Evolutionary conservation across 2,113 vertebrate species (phyloP).

Genomic region (Smithornis capensis): DNA sequence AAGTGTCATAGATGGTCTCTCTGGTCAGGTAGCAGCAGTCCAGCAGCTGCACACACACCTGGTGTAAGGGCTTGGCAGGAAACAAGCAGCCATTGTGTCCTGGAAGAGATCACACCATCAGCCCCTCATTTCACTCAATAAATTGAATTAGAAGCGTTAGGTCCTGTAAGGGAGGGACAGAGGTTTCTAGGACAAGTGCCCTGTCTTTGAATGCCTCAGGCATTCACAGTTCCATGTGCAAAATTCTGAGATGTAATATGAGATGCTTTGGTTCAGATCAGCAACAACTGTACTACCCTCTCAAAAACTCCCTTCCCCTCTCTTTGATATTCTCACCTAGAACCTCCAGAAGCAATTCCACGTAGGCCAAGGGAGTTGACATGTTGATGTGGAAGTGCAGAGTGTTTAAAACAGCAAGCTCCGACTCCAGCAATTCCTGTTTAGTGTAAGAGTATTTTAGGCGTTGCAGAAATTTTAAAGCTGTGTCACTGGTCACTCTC

Average conservation of each 20-base stretch:
- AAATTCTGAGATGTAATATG: fast-evolving
- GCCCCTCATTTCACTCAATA: not conserved
- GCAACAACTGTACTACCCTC: not conserved
- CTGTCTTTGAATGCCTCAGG: not conserved
- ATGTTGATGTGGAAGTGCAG: conserved; percentile 84
- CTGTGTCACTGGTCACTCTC: conserved; percentile 80
- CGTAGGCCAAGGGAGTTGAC: conserved; percentile 83
- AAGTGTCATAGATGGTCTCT: conserved; percentile 77
- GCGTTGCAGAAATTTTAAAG: conserved; percentile 81
- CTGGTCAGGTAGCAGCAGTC: conserved; percentile 84
- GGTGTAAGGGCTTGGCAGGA: conserved; percentile 70
- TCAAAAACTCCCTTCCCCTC: not conserved
- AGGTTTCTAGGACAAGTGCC: not conserved
- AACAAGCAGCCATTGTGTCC: conserved; percentile 85
- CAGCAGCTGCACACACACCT: conserved; percentile 79
- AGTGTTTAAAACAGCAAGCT: conserved; percentile 86
- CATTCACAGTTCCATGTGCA: not conserved
- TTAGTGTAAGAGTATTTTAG: conserved; percentile 79
- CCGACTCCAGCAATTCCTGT: conserved; percentile 81
- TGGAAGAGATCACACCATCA: conserved; percentile 26
- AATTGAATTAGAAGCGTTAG: not conserved
- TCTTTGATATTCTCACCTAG: conserved; percentile 78
- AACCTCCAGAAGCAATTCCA: conserved; percentile 91
- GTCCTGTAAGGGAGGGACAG: not conserved
- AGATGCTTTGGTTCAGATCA: not conserved